Percentiles rank a stretch among this genome's conserved stretches.
phyloP scores from a whole-genome alignment of 2,113 vertebrate species.

The Mionectes macconnelli region DNA sequence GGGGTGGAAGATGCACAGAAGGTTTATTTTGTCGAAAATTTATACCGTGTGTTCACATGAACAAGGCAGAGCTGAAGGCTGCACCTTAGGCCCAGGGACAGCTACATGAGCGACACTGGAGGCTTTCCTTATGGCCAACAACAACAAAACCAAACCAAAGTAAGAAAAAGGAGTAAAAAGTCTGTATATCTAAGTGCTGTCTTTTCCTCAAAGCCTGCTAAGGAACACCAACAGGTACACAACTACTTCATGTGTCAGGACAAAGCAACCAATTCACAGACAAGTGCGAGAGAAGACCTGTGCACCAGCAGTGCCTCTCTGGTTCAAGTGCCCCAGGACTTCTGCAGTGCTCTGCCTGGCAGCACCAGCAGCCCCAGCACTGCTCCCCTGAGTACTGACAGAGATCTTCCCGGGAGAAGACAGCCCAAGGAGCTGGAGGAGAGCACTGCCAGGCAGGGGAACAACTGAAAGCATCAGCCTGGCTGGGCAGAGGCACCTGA shows the following conservation, averaged over 20 bases:
- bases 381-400: background rate
- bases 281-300: background rate
- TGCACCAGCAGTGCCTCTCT: background rate
- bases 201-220: background rate
- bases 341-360: too few species aligned
- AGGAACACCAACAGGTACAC: background rate
- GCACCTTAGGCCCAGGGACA: background rate
- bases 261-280: background rate
- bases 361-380: background rate
- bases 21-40: background rate
- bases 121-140: background rate
- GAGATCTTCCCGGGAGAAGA: background rate
- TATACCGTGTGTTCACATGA: background rate
- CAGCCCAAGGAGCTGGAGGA: background rate
- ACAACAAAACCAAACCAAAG: background rate
- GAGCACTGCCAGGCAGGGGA: fast-evolving
- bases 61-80: background rate
- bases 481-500: background rate
- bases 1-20: background rate
- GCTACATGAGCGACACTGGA: background rate
- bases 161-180: background rate
- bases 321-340: fast-evolving
- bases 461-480: background rate
- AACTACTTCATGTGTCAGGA: background rate
- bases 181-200: background rate